Evolutionary conservation across 2,888 invertebrate species (phyloP).

Genomic region (Cosmorhoe ocellata): DNA sequence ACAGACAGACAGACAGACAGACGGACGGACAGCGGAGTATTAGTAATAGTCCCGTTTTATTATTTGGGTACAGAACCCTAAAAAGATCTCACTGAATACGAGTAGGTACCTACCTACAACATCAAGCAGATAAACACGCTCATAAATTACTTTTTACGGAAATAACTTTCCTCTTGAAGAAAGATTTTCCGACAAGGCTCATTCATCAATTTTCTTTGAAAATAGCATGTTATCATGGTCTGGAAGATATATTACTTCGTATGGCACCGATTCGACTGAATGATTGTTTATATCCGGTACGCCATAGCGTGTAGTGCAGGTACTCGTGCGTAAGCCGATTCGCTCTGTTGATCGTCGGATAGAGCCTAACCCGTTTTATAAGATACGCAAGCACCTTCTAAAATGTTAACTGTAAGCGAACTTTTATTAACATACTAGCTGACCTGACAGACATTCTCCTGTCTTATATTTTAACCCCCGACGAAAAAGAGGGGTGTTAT

Average conservation of each 20-base stretch:
- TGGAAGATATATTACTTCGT: background rate
- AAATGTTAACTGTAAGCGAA: background rate
- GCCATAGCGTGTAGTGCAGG: background rate
- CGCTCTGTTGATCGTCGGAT: slow-evolving; percentile 16
- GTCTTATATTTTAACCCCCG: too few species aligned
- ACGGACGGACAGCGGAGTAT: too few species aligned
- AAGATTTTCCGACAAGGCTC: slow-evolving; percentile 3
- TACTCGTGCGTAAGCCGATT: slow-evolving; percentile 20
- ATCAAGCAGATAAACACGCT: slow-evolving; percentile 7
- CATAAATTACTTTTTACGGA: slow-evolving; percentile 9
- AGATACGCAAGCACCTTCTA: slow-evolving; percentile 1
- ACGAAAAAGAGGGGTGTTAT: too few species aligned
- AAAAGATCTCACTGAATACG: too few species aligned
- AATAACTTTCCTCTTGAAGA: slow-evolving; percentile 7
- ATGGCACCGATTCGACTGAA: slow-evolving; percentile 8
- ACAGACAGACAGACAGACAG: too few species aligned
- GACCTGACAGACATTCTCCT: too few species aligned
- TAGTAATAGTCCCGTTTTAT: too few species aligned
- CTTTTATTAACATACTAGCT: background rate
- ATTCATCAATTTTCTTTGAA: slow-evolving; percentile 10
- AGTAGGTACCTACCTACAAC: background rate
- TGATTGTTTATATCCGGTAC: slow-evolving; percentile 9
- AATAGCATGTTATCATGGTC: background rate
- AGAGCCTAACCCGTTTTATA: slow-evolving; percentile 13
- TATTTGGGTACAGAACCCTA: too few species aligned